A percentile compares a stretch with the other conserved stretches of the same genome.
These are phyloP conservation scores for Trissolcus japonicus DNA, from an alignment of 2,888 invertebrate species.

Conservation along the genomic window DNA sequence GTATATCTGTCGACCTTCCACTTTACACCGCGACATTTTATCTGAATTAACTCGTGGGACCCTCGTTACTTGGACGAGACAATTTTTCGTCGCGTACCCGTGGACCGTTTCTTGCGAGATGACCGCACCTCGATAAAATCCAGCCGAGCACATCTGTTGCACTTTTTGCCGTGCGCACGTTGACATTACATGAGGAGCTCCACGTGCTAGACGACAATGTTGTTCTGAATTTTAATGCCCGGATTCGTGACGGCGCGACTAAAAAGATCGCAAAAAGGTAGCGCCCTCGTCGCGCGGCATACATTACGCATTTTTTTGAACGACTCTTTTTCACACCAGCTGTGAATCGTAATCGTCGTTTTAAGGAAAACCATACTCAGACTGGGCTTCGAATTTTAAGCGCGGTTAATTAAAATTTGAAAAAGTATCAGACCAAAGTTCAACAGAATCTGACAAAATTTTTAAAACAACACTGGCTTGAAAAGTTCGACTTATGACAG, in stretches of 20 bases:
- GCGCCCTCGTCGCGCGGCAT: conserved; percentile 37
- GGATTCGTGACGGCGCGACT: conserved; percentile 23
- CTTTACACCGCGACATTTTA: background rate
- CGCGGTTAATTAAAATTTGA: conserved; percentile 28
- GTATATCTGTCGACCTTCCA: background rate
- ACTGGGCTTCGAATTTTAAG: conserved; percentile 36
- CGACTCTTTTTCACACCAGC: conserved; percentile 24
- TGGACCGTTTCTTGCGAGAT: background rate
- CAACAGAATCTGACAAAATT: too few species aligned
- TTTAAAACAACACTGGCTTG: too few species aligned
- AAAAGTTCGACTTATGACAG: too few species aligned
- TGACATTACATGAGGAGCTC: conserved; percentile 46
- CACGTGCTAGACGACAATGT: conserved; percentile 39
- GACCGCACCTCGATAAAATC: conserved; percentile 22
- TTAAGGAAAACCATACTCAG: conserved; percentile 32
- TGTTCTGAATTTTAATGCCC: conserved; percentile 54
- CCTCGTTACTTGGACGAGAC: background rate
- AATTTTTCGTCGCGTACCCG: background rate
- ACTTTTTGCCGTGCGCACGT: conserved; percentile 45
- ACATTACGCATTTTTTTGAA: conserved; percentile 48
- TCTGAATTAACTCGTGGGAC: background rate
- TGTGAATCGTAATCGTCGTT: conserved; percentile 45
- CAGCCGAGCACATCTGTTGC: conserved; percentile 41
- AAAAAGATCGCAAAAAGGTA: conserved; percentile 39
- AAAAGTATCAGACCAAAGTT: too few species aligned